Conservation (phyloP, 2,797 vertebrate species). For the Pangasius mekongensis region DNA sequence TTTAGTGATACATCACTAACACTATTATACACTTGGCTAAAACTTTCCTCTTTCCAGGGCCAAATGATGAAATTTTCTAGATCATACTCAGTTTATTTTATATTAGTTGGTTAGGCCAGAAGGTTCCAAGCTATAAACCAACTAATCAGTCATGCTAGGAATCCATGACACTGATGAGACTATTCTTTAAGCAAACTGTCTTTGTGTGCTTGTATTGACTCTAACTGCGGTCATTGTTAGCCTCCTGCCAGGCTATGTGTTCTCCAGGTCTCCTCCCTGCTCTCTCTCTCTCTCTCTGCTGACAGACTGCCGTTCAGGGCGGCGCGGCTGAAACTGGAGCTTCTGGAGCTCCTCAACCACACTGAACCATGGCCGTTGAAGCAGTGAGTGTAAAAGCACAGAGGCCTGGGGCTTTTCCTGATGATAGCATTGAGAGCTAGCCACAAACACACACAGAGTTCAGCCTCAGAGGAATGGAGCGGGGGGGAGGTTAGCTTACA, state of each 20-base stretch:
- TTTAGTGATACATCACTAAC: neutral
- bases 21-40: neutral
- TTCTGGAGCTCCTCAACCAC: conserved; percentile 19
- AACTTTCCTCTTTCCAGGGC: neutral
- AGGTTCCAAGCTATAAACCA: conserved; percentile 14
- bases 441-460: conserved; percentile 13
- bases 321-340: conserved; percentile 44
- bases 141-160: conserved; percentile 6
- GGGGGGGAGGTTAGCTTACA: neutral
- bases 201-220: conserved; percentile 24
- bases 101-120: neutral
- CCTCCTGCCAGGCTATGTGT: conserved; percentile 23
- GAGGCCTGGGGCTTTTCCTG: conserved; percentile 42
- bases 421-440: conserved; percentile 10
- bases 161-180: neutral
- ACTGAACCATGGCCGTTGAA: conserved; percentile 31
- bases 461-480: neutral
- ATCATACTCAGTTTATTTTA: neutral
- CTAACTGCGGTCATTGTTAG: conserved; percentile 32
- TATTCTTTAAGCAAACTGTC: neutral
- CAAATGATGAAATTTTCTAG: neutral
- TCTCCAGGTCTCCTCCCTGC: conserved; percentile 21
- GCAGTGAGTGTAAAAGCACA: conserved; percentile 19
- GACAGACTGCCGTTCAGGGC: conserved; percentile 31
- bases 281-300: conserved; percentile 27